These are phyloP conservation scores for Zaprionus ghesquierei DNA, from an alignment of 1,140 invertebrate species.

Conservation along the genomic window DNA sequence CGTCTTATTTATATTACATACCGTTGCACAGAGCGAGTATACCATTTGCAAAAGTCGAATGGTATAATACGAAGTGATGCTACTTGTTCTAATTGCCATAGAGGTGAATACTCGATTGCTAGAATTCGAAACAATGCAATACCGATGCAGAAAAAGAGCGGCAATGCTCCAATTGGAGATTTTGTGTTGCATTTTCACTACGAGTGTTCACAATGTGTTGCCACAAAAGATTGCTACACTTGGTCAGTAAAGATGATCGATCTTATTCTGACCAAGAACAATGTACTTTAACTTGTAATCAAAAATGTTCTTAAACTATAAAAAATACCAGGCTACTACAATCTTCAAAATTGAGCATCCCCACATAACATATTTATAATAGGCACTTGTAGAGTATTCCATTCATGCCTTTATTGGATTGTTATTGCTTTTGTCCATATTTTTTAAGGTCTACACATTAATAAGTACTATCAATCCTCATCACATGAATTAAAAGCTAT, in stretches of 20 bases:
- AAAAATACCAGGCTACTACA: no score
- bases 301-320: no score
- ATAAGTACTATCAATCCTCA: background rate
- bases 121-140: slow-evolving; percentile 14
- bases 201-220: background rate
- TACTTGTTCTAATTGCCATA: slow-evolving; percentile 10
- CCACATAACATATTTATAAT: no score
- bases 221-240: background rate
- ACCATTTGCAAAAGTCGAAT: no score
- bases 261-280: no score
- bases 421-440: background rate
- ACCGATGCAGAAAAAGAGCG: slow-evolving; percentile 10
- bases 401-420: background rate
- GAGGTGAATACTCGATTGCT: slow-evolving; percentile 14
- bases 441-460: background rate
- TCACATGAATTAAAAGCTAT: background rate
- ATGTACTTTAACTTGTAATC: no score
- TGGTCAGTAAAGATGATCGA: background rate
- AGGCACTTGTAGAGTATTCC: background rate
- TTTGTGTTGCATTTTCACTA: background rate
- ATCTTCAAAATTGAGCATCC: no score
- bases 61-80: background rate
- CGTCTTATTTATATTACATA: no score
- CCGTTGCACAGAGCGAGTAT: no score
- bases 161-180: background rate